Evolutionary conservation across 2,113 vertebrate genomes (phyloP), one percentile per base, ranked within the genome.

Genomic region (Ptilorrhoa leucosticta): DNA sequence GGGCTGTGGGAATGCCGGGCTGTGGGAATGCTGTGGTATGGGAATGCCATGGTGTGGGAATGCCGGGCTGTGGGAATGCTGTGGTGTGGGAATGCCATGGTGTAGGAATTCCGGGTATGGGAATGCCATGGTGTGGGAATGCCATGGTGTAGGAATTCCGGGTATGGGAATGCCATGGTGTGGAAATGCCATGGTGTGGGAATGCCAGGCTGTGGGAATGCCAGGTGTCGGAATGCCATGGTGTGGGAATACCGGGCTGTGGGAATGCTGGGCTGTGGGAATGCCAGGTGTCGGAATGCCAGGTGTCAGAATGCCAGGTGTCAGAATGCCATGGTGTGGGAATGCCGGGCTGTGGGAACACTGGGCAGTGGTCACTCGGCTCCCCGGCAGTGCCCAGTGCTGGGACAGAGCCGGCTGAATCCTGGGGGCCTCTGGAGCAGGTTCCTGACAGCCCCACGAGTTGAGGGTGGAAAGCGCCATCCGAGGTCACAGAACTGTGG

Each of bases 281-380:
- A 19, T 61, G 11, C 58, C 2, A 10, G 5, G 24, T 3, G 14
- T 37, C 23, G 58, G 58, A 39, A 26, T 19, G 35, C 26, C 2
- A 23, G 22, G n/a, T 3, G 10, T 17, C 23, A 35, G 57, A 60
- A 13, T 37, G 23, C 24, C 2, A 7, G 15, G 15, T 3, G 11
- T 39, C 11, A 2, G 5, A 48, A 31, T 68, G 15, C 45, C 1
- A 0, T 6, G 13, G 51, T 1, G 0, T 7, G 13, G 61, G 33
- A 23, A 26, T 35, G 22, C n/a, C 1, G 15, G 22, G 33, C 31
- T 6, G 9, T 58, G 56, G 56, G 56, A 26, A 37, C 12, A 14
- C 56, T 6, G 16, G 58, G 24, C 57, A 7, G 11, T 20, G 60
- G 27, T 63, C 60, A 20, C 39, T 42, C 9, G 2, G 26, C 60